phyloP scores from a whole-genome alignment of 2,113 vertebrate species.

The Triplophysa siluroides region DNA sequence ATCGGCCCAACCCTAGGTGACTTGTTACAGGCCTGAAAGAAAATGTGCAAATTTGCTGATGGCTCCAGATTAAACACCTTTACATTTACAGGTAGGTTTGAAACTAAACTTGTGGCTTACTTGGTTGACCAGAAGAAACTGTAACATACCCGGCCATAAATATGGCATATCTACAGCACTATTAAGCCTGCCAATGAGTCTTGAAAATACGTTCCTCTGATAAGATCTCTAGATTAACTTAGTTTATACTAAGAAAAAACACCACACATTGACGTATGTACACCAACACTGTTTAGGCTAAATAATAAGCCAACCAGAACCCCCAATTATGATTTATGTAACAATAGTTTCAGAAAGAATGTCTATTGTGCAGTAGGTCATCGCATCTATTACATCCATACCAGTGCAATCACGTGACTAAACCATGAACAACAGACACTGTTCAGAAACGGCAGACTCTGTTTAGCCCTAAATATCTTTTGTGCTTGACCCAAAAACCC shows the following conservation, averaged over 20 bases:
- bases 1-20: too few relatives aligned
- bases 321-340: background rate
- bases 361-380: conserved; percentile 12
- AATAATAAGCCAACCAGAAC: background rate
- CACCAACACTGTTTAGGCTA: background rate
- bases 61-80: too few relatives aligned
- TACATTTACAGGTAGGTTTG: too few relatives aligned
- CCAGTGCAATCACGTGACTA: conserved; percentile 25
- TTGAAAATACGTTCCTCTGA: background rate
- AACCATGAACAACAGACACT: background rate
- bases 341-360: background rate
- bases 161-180: too few relatives aligned
- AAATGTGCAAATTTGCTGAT: too few relatives aligned
- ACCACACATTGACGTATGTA: too few relatives aligned
- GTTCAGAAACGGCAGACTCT: background rate
- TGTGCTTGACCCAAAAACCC: conserved; percentile 27
- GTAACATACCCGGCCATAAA: too few relatives aligned
- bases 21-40: too few relatives aligned
- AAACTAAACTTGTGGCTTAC: too few relatives aligned
- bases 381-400: conserved; percentile 18
- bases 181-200: too few relatives aligned
- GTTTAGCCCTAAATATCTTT: conserved; percentile 14
- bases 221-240: background rate
- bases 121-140: too few relatives aligned
- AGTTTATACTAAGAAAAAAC: too few relatives aligned